phyloP scores from a whole-genome alignment of 2,797 vertebrate species.

The Ceyx erithaca region DNA sequence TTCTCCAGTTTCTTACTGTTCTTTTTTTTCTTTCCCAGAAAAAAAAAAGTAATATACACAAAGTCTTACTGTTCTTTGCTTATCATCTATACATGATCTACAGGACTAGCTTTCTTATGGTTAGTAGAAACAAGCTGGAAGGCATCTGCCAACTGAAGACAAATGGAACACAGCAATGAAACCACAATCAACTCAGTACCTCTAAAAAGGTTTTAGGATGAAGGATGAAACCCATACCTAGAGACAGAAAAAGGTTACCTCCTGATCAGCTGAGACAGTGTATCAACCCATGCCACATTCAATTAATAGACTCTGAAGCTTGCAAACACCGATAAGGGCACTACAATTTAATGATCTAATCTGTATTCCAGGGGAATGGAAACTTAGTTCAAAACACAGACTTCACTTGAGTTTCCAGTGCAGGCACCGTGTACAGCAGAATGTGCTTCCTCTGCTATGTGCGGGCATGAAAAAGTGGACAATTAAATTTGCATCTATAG shows the following conservation, averaged over 20 bases:
- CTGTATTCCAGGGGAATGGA: conserved; percentile 57
- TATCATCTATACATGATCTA: neutral
- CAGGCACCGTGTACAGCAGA: neutral
- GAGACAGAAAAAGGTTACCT: conserved; percentile 45
- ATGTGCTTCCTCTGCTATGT: conserved; percentile 19
- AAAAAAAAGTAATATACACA: conserved; percentile 32
- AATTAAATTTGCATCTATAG: neutral
- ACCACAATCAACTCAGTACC: neutral
- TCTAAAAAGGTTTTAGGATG: conserved; percentile 24
- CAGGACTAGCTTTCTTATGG: neutral
- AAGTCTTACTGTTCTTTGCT: neutral
- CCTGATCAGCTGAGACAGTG: conserved; percentile 27
- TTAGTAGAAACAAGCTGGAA: conserved; percentile 5
- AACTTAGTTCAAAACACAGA: conserved; percentile 11
- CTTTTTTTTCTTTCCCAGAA: neutral
- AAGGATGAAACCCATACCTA: conserved; percentile 49
- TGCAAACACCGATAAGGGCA: conserved; percentile 59
- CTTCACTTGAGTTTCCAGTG: conserved; percentile 23
- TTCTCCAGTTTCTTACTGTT: conserved; percentile 12
- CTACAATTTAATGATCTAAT: conserved; percentile 71
- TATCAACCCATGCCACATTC: conserved; percentile 23
- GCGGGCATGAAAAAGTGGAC: neutral
- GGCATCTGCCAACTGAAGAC: conserved; percentile 24
- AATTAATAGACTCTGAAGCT: conserved; percentile 66
- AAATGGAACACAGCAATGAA: conserved; percentile 20